Base-by-base conservation (phyloP, 2,113 vertebrate species). In the Corythornis madagascariensis region DNA sequence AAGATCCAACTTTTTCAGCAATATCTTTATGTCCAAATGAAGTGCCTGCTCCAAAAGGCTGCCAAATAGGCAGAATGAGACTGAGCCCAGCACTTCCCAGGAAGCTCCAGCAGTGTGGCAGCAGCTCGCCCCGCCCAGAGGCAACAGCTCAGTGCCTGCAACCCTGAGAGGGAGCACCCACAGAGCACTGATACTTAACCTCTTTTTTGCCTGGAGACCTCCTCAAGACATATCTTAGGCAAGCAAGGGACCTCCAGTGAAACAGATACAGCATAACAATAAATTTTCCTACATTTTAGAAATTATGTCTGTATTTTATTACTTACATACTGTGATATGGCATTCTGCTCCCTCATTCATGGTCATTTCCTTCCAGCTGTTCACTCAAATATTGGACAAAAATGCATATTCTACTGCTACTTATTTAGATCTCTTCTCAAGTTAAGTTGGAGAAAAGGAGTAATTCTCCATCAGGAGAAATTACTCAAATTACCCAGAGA, bases 241-340 rank as follows among this genome's bases (percentile, higher is more conserved):
- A 57, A 60, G 8, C 33, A 31, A 31, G 16, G 17, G 8, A 50
- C 22, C 55, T 69, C 57, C 35, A 26, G 6, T 6, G 9, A 55
- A 61, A 69, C 63, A 67, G 28, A 65, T 7, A 7, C 4, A 47
- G 64, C 28, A 9, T 3, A 73, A 59, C 1, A 11, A 65, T 40
- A 0, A 38, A 10, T 38, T 38, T 38, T 38, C 38, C 38, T 38
- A 38, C 38, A 38, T 38, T 38, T 38, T 38, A 38, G 38, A 38
- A 38, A 38, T 38, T 11, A 38, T 38, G 38, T 11, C 38, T 10
- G 9, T 38, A 38, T 38, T 38, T 38, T 38, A 38, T 38, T 38
- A 38, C 38, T 38, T 43, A 22, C 1, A 0, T 12, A 74, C 22
- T 38, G 9, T 0, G 0, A 63, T 40, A 42, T 4, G 33, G 38